Evolutionary conservation across 2,113 vertebrate species (phyloP).

Genomic region (Irena cyanogastra): DNA sequence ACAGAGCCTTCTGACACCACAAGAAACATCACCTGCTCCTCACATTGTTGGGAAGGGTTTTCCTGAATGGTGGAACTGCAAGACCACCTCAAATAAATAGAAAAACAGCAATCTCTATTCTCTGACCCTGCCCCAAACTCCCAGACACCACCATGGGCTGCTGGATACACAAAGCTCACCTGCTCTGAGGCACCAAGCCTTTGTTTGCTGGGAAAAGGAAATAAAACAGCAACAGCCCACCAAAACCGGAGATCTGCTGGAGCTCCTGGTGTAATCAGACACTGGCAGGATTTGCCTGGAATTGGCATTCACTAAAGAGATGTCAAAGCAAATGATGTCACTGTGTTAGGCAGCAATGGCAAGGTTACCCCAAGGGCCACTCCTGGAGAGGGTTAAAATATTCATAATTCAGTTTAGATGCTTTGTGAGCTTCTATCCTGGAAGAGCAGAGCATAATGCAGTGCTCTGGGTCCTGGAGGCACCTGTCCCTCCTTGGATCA

Average conservation of each 20-base stretch:
- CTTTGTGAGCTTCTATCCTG: background rate
- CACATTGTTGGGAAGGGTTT: background rate
- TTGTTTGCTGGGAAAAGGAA: background rate
- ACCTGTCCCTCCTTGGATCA: background rate
- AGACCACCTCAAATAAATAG: background rate
- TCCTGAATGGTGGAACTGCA: background rate
- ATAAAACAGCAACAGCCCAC: background rate
- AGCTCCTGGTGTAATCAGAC: background rate
- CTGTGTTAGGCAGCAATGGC: background rate
- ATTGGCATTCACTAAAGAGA: background rate
- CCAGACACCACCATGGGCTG: background rate
- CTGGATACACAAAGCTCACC: background rate
- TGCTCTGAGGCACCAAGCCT: background rate
- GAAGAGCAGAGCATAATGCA: background rate
- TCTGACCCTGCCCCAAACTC: background rate
- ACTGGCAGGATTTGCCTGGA: background rate
- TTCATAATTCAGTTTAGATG: background rate
- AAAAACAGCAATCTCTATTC: background rate
- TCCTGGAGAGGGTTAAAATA: background rate
- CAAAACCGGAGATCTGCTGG: background rate
- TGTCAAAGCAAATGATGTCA: background rate
- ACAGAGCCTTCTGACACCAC: background rate
- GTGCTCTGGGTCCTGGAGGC: background rate
- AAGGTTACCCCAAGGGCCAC: background rate
- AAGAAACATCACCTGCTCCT: background rate